Evolutionary conservation across 2,888 invertebrate species (phyloP).

Genomic region (Lacanobia oleracea): DNA sequence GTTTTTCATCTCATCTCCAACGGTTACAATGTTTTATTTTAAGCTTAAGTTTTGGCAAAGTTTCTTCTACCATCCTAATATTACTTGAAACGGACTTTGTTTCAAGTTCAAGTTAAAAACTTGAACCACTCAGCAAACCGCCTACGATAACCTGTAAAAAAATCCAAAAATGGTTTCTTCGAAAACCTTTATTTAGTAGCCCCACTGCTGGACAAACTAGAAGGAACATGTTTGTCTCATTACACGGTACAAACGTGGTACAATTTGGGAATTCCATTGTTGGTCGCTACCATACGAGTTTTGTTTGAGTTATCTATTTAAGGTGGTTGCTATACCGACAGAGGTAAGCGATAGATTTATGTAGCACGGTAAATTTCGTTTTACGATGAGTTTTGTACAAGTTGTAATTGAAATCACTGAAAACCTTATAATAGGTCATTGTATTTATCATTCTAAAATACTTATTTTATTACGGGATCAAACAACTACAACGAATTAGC

Average conservation of each 20-base stretch:
- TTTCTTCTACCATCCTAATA: background rate
- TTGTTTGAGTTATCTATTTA: slow-evolving; percentile 70
- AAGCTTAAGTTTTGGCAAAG: background rate
- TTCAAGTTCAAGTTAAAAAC: background rate
- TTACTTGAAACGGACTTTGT: background rate
- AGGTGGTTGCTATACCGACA: slow-evolving; percentile 21
- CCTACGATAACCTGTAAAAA: background rate
- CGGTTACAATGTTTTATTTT: background rate
- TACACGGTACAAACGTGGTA: slow-evolving; percentile 60
- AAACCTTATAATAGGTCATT: too few species aligned
- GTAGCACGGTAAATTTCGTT: background rate
- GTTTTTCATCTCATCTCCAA: slow-evolving; percentile 11
- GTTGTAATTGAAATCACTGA: too few species aligned
- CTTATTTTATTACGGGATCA: too few species aligned
- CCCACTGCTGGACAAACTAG: slow-evolving; percentile 44
- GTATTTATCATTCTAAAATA: too few species aligned
- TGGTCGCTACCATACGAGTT: slow-evolving; percentile 59
- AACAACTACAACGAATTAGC: too few species aligned
- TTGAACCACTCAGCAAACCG: background rate
- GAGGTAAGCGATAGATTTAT: slow-evolving; percentile 17
- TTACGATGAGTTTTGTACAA: background rate
- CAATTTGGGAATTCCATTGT: slow-evolving; percentile 75
- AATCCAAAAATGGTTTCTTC: slow-evolving; percentile 21
- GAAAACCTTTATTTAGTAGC: slow-evolving; percentile 20
- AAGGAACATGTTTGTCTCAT: slow-evolving; percentile 42